Evolutionary conservation across 2,113 vertebrate species (phyloP).

Genomic region (Benthochromis sp.): DNA sequence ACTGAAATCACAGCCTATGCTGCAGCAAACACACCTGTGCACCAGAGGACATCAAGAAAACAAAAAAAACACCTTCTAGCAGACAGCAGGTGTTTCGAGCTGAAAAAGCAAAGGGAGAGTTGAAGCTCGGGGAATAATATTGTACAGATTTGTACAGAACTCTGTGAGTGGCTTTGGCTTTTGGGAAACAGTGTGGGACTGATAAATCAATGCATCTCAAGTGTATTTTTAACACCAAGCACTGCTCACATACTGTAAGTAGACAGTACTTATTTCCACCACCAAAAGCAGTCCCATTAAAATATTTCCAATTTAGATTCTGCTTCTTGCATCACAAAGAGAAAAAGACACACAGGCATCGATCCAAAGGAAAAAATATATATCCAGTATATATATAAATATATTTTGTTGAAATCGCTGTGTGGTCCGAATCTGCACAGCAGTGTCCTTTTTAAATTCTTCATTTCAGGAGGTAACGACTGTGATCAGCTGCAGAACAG

Average conservation of each 20-base stretch:
- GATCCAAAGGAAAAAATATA: neutral
- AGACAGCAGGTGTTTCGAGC: neutral
- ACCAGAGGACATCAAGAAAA: neutral
- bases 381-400: neutral
- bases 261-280: neutral
- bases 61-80: neutral
- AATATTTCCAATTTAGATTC: conserved; percentile 48
- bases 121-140: neutral
- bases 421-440: neutral
- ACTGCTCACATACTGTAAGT: neutral
- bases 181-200: neutral
- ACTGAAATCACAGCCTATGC: neutral
- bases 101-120: neutral
- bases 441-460: neutral
- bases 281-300: conserved; percentile 41
- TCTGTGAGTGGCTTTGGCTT: neutral
- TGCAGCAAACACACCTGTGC: neutral
- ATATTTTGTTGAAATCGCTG: neutral
- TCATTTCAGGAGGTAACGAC: neutral
- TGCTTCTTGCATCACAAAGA: conserved; percentile 15
- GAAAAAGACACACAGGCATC: neutral
- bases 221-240: neutral
- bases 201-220: neutral
- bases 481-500: neutral
- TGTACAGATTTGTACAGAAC: neutral